Evolutionary conservation across 2,113 vertebrate species (phyloP), one percentile per base, ranked within the genome.

Genomic region (Aphelocoma coerulescens): DNA sequence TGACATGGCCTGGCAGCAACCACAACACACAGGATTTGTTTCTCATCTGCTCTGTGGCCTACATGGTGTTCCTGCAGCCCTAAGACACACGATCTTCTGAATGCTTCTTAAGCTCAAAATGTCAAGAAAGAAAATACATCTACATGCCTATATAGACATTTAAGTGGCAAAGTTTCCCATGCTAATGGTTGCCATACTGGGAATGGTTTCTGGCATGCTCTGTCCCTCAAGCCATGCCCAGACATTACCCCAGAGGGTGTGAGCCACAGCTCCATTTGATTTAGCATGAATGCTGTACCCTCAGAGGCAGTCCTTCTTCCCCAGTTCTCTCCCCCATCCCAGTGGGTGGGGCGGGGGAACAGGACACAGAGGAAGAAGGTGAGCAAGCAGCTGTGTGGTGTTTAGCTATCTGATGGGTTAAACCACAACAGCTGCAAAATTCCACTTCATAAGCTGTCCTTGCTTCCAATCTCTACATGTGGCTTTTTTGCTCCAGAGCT

Each of bases 261-360:
- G 44, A 72, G 11, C 18, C 49, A n/a, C n/a, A 77, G 7, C 16
- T 37, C 22, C 22, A 24, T 66, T 83, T 86, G 27, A 71, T 35
- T 52, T 44, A 39, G 46, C n/a, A 35, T 15, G 54, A 62, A 6
- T 39, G 10, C 11, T 67, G 18, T 7, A 66, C 20, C 32, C 32
- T 88, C 32, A 44, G 39, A 78, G 7, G 16, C 46, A 93, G 23
- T 44, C 16, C 33, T 58, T 9, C 27, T 46, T 51, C 46, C n/a
- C 3, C 12, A 23, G 1, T 49, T 55, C 39, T 61, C 54, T 61
- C 18, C 10, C 7, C 7, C 7, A 10, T 24, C n/a, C 21, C 30
- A 48, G 24, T 28, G 54, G 16, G n/a, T 61, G n/a, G 13, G 4
- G 16, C 0, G 0, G 9, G 24, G 13, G 11, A 82, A 59, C 39